Conservation (phyloP, 92 coral and sea anemone genomes). For the Blastomussa wellsi region DNA sequence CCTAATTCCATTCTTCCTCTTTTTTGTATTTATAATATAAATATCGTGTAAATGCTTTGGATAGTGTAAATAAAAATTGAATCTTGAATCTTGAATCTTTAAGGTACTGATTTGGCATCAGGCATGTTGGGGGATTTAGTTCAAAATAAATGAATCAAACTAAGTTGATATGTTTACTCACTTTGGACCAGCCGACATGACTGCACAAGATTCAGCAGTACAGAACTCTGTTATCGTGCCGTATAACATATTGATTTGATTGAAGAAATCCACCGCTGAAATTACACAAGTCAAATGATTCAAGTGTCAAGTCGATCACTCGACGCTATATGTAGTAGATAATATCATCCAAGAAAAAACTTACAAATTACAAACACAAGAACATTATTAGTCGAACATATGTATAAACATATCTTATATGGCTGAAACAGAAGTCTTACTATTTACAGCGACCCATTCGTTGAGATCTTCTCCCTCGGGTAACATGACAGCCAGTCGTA, state of each 20-base stretch:
- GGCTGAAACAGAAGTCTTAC: slow-evolving; percentile 57
- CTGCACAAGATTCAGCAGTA: slow-evolving; percentile 89
- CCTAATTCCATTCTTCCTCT: no score
- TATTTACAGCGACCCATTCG: slow-evolving; percentile 99
- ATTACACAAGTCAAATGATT: neutral
- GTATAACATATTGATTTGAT: slow-evolving; percentile 97
- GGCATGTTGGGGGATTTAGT: no score
- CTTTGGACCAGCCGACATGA: slow-evolving; percentile 99
- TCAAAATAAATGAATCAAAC: neutral
- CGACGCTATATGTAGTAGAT: neutral
- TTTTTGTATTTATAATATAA: no score
- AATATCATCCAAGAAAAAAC: neutral
- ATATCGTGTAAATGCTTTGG: no score
- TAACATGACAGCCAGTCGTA: slow-evolving; percentile 92
- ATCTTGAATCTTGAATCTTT: no score
- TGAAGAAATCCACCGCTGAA: slow-evolving; percentile 99
- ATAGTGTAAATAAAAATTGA: no score
- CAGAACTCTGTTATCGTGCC: slow-evolving; percentile 99
- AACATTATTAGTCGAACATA: neutral
- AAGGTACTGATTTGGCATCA: no score
- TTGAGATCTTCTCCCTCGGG: slow-evolving; percentile 99
- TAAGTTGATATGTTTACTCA: slow-evolving; percentile 50
- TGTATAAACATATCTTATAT: no score
- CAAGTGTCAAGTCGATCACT: neutral
- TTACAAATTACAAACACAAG: neutral